phyloP scores from a whole-genome alignment of 2,797 vertebrate genomes.

The Amblyraja radiata region DNA sequence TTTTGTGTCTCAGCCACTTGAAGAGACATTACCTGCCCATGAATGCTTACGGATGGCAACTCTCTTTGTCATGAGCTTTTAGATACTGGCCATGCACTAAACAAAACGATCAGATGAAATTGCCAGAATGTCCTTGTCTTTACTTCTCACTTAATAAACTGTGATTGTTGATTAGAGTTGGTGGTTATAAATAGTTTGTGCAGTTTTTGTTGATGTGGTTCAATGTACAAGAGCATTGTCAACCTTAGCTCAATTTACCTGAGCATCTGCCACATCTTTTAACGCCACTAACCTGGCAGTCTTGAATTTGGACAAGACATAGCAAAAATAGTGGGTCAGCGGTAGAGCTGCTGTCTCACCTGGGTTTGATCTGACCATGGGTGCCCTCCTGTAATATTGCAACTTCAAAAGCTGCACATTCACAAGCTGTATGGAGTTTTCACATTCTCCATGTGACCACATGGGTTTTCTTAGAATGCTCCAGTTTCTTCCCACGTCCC shows the following conservation, averaged over 20 bases:
- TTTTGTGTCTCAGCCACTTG: neutral
- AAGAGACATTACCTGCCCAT: neutral
- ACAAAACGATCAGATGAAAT: neutral
- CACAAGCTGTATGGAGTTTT: no score
- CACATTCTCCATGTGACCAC: no score
- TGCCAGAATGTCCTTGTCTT: neutral
- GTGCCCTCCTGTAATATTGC: no score
- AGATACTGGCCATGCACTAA: neutral
- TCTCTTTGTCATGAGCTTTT: no score
- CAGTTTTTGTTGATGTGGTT: neutral
- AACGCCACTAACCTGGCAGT: neutral
- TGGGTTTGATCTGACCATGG: no score
- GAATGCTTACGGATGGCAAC: no score
- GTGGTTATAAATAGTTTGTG: neutral
- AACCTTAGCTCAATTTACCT: neutral
- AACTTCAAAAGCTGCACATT: no score
- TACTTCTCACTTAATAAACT: neutral
- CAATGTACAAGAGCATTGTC: no score
- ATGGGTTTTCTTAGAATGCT: no score
- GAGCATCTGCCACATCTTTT: neutral
- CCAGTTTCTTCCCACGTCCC: no score
- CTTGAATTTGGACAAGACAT: neutral
- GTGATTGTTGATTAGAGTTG: neutral
- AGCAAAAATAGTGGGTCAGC: neutral
- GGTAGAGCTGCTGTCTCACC: no score